A percentile compares a stretch with the other conserved stretches of the same genome.
Conservation (phyloP, 1,140 invertebrate genomes). For the Thaumatotibia leucotreta region DNA sequence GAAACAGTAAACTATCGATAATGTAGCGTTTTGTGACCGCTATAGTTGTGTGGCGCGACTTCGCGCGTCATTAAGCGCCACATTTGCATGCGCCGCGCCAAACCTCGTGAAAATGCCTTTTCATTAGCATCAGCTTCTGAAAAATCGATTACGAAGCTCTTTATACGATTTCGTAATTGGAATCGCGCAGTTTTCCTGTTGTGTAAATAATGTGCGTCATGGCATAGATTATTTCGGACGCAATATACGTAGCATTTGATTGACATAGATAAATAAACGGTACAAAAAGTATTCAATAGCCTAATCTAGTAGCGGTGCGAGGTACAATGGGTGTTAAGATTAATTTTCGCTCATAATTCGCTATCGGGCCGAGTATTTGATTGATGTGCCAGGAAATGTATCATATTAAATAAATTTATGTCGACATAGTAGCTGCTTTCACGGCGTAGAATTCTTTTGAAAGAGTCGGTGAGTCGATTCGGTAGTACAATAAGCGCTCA, state of each 20-base stretch:
- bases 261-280: slow-evolving; percentile 11
- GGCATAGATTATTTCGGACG: neutral
- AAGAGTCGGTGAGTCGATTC: slow-evolving; percentile 51
- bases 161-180: slow-evolving; percentile 15
- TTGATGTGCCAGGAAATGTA: slow-evolving; percentile 60
- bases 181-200: neutral
- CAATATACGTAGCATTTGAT: neutral
- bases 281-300: slow-evolving; percentile 16
- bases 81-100: slow-evolving; percentile 64
- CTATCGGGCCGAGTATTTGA: slow-evolving; percentile 33
- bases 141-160: slow-evolving; percentile 55
- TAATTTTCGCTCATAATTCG: slow-evolving; percentile 29
- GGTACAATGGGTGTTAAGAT: slow-evolving; percentile 17
- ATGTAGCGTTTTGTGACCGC: slow-evolving; percentile 17
- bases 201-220: neutral
- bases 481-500: slow-evolving; percentile 48
- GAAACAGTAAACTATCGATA: slow-evolving; percentile 15
- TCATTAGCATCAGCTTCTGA: slow-evolving; percentile 69
- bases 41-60: slow-evolving; percentile 43
- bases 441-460: slow-evolving; percentile 47
- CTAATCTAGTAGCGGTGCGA: slow-evolving; percentile 9
- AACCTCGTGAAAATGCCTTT: slow-evolving; percentile 70
- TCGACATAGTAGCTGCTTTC: slow-evolving; percentile 49
- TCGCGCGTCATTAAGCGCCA: slow-evolving; percentile 58
- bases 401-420: slow-evolving; percentile 62